These are phyloP conservation scores for Homarus americanus DNA, from an alignment of 1,140 invertebrate genomes.

Conservation along the genomic window DNA sequence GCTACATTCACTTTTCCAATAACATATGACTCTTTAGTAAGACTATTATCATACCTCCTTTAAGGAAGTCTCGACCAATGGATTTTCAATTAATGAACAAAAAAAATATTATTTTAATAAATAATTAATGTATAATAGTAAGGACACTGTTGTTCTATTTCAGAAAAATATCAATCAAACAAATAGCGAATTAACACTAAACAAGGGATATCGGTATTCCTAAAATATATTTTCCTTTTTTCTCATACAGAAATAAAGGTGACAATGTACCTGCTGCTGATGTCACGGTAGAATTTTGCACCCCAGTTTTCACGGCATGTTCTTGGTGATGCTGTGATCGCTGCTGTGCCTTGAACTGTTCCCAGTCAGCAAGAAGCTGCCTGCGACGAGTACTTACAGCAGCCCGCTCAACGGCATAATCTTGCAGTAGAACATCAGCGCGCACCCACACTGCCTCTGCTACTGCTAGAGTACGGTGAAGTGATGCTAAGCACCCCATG, in stretches of 20 bases:
- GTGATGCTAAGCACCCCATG: constrained; percentile 58
- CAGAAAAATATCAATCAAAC: no score
- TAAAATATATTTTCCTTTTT: background rate
- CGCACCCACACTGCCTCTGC: constrained; percentile 64
- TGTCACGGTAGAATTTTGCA: constrained; percentile 28
- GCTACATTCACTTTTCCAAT: no score
- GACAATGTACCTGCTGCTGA: constrained; percentile 46
- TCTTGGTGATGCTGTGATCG: constrained; percentile 47
- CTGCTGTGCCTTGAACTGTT: constrained; percentile 69
- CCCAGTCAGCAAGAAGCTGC: constrained; percentile 67
- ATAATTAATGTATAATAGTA: no score
- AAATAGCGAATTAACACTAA: no score
- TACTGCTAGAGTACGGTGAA: constrained; percentile 52
- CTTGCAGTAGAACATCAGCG: constrained; percentile 61
- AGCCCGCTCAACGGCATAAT: constrained; percentile 67
- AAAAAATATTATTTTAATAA: no score
- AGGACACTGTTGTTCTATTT: no score
- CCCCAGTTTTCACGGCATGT: constrained; percentile 5
- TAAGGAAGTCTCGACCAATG: no score
- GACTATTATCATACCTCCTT: no score
- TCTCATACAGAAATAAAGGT: no score
- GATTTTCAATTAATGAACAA: no score
- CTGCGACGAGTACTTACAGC: constrained; percentile 60
- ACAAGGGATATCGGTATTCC: background rate
- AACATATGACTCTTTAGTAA: no score